Evolutionary conservation across 1,140 invertebrate species (phyloP).

Genomic region (Oscheius sp.): DNA sequence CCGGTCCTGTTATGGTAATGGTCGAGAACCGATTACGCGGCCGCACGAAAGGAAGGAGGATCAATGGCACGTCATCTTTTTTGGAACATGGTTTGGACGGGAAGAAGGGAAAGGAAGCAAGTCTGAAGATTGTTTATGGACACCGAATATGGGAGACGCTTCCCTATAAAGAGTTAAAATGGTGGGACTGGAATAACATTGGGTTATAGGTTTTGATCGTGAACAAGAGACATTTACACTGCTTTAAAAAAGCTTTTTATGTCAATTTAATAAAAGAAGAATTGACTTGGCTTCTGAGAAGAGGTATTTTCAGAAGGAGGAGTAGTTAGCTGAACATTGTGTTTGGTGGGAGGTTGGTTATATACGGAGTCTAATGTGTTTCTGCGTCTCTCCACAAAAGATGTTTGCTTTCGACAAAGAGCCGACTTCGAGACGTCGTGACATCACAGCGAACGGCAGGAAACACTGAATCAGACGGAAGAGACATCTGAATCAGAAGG

Average conservation of each 20-base stretch:
- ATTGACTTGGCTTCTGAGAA: too few relatives aligned
- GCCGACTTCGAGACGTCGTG: constrained; percentile 1
- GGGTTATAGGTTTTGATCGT: too few relatives aligned
- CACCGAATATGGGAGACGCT: neutral
- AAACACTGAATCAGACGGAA: too few relatives aligned
- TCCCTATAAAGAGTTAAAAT: neutral
- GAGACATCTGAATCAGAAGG: too few relatives aligned
- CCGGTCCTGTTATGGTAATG: constrained; percentile 9
- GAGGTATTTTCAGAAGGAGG: too few relatives aligned
- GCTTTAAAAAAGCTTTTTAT: too few relatives aligned
- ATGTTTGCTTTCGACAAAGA: neutral
- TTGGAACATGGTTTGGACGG: neutral
- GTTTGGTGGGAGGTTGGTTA: neutral
- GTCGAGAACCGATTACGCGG: neutral
- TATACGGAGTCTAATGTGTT: constrained; percentile 7
- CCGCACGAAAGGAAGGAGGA: neutral
- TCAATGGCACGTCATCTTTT: neutral
- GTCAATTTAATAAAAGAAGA: too few relatives aligned
- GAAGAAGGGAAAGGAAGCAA: neutral
- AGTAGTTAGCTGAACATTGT: too few relatives aligned
- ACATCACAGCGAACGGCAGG: constrained; percentile 9
- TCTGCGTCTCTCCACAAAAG: neutral
- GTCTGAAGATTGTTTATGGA: neutral
- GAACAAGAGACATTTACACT: neutral
- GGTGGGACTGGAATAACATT: too few relatives aligned